Evolutionary conservation across 1,140 invertebrate species (phyloP), one percentile per base, ranked within the genome.

Genomic region (Plectrocnemia conspersa): DNA sequence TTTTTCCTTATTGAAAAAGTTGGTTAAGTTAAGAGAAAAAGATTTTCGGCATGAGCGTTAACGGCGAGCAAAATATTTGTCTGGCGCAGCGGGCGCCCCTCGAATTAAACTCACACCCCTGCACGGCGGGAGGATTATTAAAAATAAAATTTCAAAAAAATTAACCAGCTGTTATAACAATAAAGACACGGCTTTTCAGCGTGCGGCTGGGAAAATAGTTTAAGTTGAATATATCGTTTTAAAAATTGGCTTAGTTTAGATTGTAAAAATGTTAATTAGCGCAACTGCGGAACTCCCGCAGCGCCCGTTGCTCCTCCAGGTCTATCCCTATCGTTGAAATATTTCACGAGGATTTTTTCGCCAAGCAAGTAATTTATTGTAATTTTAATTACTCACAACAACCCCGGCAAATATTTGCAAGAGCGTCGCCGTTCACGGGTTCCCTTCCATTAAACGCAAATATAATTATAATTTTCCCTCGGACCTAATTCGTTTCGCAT

Each of bases 261-360:
- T 56, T 56, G 50, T 56, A 56, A 56, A 56, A 46, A 46, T 56
- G 54, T 47, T 47, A 56, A 56, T 50, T 56, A 56, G 47, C 18
- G n/a, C n/a, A 29, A 29, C 35, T 13, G 35, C 13, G 35, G 13
- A 16, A 10, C 24, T 21, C 33, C n/a, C 11, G 13, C 23, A 5
- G 21, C 2, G 41, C 16, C 21, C 18, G 47, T 11, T 7, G 6
- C 27, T 29, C 27, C 6, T 29, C 27, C n/a, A 29, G 6, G 27
- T 29, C 27, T n/a, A n/a, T 29, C n/a, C n/a, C n/a, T 29, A 29
- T n/a, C 27, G 27, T 29, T 7, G 27, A 7, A 29, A 29, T n/a
- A 29, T n/a, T 29, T 29, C 6, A 29, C 27, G 27, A 29, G 27
- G 27, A 6, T 29, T 29, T 29, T 29, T 29, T 29, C 6, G n/a